A percentile compares a stretch with the other conserved stretches of the same genome.
Evolutionary conservation across 92 coral and sea anemone species (phyloP).

Genomic region (Zoanthus sociatus): DNA sequence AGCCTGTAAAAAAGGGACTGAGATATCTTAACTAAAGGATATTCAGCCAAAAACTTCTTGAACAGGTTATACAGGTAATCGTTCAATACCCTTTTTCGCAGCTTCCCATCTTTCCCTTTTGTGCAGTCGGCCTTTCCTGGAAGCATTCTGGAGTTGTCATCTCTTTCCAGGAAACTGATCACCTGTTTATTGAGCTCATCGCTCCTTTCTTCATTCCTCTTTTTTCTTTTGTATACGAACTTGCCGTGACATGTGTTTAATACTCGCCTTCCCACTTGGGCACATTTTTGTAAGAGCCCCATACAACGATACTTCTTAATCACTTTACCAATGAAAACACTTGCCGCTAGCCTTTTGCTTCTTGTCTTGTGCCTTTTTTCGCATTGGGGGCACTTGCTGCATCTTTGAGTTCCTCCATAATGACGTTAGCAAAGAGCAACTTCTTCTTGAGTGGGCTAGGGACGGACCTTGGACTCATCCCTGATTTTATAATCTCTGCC

Average conservation of each 20-base stretch:
- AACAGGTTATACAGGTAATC: conserved; percentile 37
- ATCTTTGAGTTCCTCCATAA: conserved; percentile 22
- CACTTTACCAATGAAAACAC: conserved; percentile 39
- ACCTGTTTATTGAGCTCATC: conserved; percentile 4
- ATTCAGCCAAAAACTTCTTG: conserved; percentile 18
- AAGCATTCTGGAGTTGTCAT: conserved; percentile 40
- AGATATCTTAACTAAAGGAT: conserved; percentile 11
- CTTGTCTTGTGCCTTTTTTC: conserved; percentile 7
- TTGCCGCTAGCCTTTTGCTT: conserved; percentile 28
- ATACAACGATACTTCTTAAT: conserved; percentile 42
- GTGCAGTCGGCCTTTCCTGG: conserved; percentile 45
- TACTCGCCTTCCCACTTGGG: conserved; percentile 14
- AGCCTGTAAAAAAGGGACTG: conserved; percentile 11
- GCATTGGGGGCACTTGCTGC: conserved; percentile 16
- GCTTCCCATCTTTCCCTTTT: neutral
- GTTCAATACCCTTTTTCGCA: conserved; percentile 25
- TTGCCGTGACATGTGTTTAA: neutral
- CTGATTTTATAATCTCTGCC: conserved; percentile 23
- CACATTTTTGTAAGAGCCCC: neutral
- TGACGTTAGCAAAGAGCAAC: conserved; percentile 1
- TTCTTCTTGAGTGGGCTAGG: conserved; percentile 39
- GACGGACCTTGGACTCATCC: conserved; percentile 27
- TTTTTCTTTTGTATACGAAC: conserved; percentile 1
- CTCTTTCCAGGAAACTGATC: conserved; percentile 38
- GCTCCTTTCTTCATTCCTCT: conserved; percentile 15